Base-by-base conservation (phyloP, 1,140 invertebrate genomes). In the Epicauta chinensis region DNA sequence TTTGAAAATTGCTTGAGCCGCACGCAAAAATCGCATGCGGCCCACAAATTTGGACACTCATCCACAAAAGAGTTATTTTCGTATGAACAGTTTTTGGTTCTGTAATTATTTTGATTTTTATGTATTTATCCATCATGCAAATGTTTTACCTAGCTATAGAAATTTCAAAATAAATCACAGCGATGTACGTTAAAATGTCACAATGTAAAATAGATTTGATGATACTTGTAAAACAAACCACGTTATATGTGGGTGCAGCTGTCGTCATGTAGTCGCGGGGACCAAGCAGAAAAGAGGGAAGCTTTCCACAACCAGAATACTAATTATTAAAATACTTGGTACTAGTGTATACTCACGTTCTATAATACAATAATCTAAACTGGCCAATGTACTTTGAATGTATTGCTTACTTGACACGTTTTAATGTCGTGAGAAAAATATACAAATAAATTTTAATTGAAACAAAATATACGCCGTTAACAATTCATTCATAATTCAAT, bases 211-310 rank as follows among this genome's bases (percentile, higher is more conserved):
- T 54, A 40, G 37, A 43, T 45, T 46, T 45, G 38, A 54, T 48
- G 37, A 32, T 48, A 54, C 45, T 54, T 54, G 45, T 31, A 34
- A 54, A 40, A 45, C 52, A 54, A 31, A 54, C 30, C 52, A 54
- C 52, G 52, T 48, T 38, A 54, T 54, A 54, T 54, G 52, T 54
- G 52, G 52, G 52, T 54, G 52, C 52, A 54, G 52, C 52, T 54
- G 52, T 54, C 52, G 45, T 54, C 44, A 43, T 54, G 52, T 46
- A 54, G 36, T 43, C 42, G 37, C 40, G 16, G 40, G 42, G 41
- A 29, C 16, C 34, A 46, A 32, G 52, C 34, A 47, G 44, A 54
- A 23, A 23, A 23, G 23, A 31, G 52, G 52, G 42, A 41, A 16
- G 34, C 39, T 39, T 41, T 31, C 38, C 10, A 54, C 52, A 43